Conservation (phyloP, 1,140 invertebrate genomes). For the Wiebesia pumilae region DNA sequence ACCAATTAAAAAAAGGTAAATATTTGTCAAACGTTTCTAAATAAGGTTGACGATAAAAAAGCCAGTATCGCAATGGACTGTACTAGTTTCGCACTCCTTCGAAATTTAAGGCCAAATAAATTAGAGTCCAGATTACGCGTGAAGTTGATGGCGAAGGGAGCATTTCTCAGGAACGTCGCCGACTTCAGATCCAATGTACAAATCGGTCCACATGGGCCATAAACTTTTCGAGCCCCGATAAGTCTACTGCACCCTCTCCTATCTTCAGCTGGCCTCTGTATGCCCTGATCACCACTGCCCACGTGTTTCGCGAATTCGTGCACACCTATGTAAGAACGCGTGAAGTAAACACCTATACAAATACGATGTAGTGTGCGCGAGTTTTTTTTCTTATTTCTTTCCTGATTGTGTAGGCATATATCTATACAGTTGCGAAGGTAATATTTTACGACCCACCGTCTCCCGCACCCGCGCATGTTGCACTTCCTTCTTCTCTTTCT, state of each 20-base stretch:
- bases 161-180: slow-evolving; percentile 51
- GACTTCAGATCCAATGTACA: slow-evolving; percentile 22
- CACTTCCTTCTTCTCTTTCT: slow-evolving; percentile 20
- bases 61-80: slow-evolving; percentile 25
- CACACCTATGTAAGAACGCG: background rate
- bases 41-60: background rate
- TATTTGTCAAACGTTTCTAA: background rate
- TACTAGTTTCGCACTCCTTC: background rate
- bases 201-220: slow-evolving; percentile 28
- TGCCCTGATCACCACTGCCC: background rate
- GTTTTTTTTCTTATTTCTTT: background rate
- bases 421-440: background rate
- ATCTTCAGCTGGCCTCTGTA: background rate
- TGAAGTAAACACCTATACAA: background rate
- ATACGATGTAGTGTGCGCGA: too few species aligned
- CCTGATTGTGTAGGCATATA: background rate
- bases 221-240: slow-evolving; percentile 31
- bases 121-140: slow-evolving; percentile 1
- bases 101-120: slow-evolving; percentile 11
- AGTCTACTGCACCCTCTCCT: background rate
- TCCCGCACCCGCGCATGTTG: background rate
- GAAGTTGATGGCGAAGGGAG: background rate
- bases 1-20: slow-evolving; percentile 21
- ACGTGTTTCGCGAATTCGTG: background rate
- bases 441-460: slow-evolving; percentile 36